Base-by-base conservation (phyloP, 2,113 vertebrate species). In the Typhlomys cinereus region DNA sequence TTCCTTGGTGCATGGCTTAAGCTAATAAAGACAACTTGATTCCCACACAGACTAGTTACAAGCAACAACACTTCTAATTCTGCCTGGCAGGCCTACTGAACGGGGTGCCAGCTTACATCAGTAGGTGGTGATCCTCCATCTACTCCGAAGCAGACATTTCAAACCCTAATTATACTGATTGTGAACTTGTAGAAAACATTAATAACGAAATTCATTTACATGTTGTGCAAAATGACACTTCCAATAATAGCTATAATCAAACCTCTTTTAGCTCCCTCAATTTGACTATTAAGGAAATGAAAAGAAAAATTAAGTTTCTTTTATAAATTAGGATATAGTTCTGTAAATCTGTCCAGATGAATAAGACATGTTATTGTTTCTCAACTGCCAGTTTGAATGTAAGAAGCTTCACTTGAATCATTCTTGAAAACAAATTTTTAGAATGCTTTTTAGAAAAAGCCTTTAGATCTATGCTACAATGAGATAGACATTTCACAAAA, bases 351-450 rank as follows among this genome's bases (percentile, higher is more conserved):
- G n/a, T n/a, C 41, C 27, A 41, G 34, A 79, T 73, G 7, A 70
- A 18, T 41, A 46, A 76, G 0, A 7, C 18, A 62, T 71, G 50
- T 61, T 88, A 41, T 46, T 64, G 23, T 69, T 95, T 91, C 62
- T 78, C 41, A 80, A 44, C 21, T 64, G 11, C 82, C 52, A 48
- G 14, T 59, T 82, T 76, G 2, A 88, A 70, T 69, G 23, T 20
- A 20, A 59, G 11, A 74, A 6, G 46, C 41, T 81, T 57, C 34
- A 62, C n/a, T 0, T 15, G 34, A 39, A 34, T 46, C 34, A 36
- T 46, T 69, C 44, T 93, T 78, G 52, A 25, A 91, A 81, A 27
- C 34, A 48, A 85, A 86, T 59, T 81, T 84, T 71, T 27, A 81
- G 71, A 91, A 67, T 29, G 84, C 0, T 41, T 90, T 62, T 81